These are phyloP conservation scores for Acheta domesticus DNA, from an alignment of 2,888 invertebrate species.

Conservation along the genomic window DNA sequence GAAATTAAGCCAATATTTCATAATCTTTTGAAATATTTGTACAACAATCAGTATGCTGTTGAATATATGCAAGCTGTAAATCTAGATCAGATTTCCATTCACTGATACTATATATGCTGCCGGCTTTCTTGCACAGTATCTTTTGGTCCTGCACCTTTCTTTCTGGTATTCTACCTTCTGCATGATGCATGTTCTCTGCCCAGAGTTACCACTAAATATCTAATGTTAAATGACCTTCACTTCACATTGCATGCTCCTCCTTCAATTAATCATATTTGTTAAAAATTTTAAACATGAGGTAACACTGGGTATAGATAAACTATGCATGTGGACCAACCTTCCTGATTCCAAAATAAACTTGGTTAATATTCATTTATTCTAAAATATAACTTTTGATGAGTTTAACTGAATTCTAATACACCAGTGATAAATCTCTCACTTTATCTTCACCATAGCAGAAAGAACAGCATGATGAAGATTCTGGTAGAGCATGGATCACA, in stretches of 20 bases:
- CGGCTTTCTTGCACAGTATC: neutral
- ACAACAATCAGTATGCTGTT: neutral
- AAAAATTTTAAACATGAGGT: neutral
- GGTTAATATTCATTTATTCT: neutral
- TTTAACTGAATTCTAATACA: too few relatives aligned
- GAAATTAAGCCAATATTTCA: neutral
- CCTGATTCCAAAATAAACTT: neutral
- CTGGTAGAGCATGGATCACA: neutral
- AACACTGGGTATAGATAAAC: neutral
- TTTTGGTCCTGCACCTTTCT: neutral
- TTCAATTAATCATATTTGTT: neutral
- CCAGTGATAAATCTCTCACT: too few relatives aligned
- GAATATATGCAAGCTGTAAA: neutral
- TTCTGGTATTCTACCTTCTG: neutral
- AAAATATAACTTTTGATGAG: neutral
- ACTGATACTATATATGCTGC: neutral
- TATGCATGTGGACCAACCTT: conserved; percentile 9
- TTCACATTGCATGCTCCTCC: too few relatives aligned
- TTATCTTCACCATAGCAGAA: too few relatives aligned
- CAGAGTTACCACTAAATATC: neutral
- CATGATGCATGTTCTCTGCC: neutral
- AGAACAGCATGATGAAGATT: neutral
- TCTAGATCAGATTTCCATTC: neutral
- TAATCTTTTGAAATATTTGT: neutral
- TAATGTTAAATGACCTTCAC: too few relatives aligned